A percentile compares a stretch with the other conserved stretches of the same genome.
Evolutionary conservation across 2,888 invertebrate genomes (phyloP).

Genomic region (Drosophila eohydei): DNA sequence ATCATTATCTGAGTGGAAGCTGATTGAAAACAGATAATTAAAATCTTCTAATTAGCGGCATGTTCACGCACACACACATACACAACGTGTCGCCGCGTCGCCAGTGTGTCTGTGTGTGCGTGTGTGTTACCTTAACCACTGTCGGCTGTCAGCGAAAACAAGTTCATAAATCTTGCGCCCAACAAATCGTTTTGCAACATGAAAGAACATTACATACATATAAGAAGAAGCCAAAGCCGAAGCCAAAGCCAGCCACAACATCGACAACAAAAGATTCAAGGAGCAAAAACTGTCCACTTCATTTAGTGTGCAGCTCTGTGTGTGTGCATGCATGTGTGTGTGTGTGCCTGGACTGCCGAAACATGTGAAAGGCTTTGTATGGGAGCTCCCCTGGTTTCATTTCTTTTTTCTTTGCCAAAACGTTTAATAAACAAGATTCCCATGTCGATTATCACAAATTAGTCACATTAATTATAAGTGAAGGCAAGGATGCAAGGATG

Average conservation of each 20-base stretch:
- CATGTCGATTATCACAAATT: conserved; percentile 84
- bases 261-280: conserved; percentile 43
- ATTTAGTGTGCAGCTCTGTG: conserved; percentile 7
- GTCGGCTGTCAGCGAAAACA: conserved; percentile 83
- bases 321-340: conserved; percentile 13
- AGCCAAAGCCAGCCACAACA: conserved; percentile 3
- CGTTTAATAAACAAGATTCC: conserved; percentile 84
- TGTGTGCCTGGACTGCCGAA: conserved; percentile 20
- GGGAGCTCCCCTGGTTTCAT: conserved; percentile 23
- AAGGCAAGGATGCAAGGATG: conserved; percentile 25
- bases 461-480: conserved; percentile 83
- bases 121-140: conserved; percentile 82
- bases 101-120: conserved; percentile 26
- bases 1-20: conserved; percentile 78
- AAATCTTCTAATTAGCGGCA: conserved; percentile 80
- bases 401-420: conserved; percentile 55
- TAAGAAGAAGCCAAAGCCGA: conserved; percentile 49
- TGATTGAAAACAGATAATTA: conserved; percentile 79
- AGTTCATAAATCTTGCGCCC: conserved; percentile 83
- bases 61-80: conserved; percentile 70
- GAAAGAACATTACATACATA: conserved; percentile 71
- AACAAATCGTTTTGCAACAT: conserved; percentile 83
- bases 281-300: conserved; percentile 56
- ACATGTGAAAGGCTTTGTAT: conserved; percentile 44
- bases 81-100: background rate